These are phyloP conservation scores for Lomographa bimaculata DNA, from an alignment of 2,888 invertebrate species.

Conservation along the genomic window DNA sequence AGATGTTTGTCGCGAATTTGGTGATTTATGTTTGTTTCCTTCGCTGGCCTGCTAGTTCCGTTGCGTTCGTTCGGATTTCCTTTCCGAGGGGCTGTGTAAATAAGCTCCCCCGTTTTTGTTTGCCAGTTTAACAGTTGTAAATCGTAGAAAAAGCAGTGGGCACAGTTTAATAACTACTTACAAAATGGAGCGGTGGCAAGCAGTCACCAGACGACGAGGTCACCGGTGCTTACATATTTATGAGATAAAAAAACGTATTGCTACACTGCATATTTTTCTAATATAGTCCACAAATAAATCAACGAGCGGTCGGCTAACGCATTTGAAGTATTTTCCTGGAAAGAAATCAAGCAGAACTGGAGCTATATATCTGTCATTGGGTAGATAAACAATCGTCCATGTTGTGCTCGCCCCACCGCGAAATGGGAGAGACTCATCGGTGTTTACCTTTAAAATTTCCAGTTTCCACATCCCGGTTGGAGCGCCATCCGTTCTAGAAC, in stretches of 20 bases:
- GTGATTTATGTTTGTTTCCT: slow-evolving; percentile 74
- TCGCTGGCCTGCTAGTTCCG: slow-evolving; percentile 52
- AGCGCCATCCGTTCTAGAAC: slow-evolving; percentile 47
- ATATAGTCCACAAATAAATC: slow-evolving; percentile 3
- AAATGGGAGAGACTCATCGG: slow-evolving; percentile 44
- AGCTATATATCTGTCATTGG: slow-evolving; percentile 11
- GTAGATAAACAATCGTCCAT: slow-evolving; percentile 36
- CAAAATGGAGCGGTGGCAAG: slow-evolving; percentile 6
- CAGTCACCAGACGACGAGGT: slow-evolving; percentile 38
- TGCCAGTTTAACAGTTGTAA: slow-evolving; percentile 70
- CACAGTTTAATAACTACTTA: slow-evolving; percentile 19
- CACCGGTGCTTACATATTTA: slow-evolving; percentile 60
- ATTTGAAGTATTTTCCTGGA: not conserved
- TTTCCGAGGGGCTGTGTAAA: slow-evolving; percentile 69
- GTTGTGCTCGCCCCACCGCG: slow-evolving; percentile 33
- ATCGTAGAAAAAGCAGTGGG: slow-evolving; percentile 59
- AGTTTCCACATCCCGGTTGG: slow-evolving; percentile 40
- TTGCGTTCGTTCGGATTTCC: slow-evolving; percentile 69
- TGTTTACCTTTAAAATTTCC: slow-evolving; percentile 53
- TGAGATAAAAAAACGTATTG: slow-evolving; percentile 45
- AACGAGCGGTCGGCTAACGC: not conserved
- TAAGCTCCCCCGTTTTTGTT: slow-evolving; percentile 69
- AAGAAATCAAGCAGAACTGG: slow-evolving; percentile 33
- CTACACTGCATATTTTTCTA: slow-evolving; percentile 33
- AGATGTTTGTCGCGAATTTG: slow-evolving; percentile 68